Percentiles rank a stretch among this genome's conserved stretches.
Evolutionary conservation across 2,113 vertebrate species (phyloP).

Genomic region (Limnothrissa miodon): DNA sequence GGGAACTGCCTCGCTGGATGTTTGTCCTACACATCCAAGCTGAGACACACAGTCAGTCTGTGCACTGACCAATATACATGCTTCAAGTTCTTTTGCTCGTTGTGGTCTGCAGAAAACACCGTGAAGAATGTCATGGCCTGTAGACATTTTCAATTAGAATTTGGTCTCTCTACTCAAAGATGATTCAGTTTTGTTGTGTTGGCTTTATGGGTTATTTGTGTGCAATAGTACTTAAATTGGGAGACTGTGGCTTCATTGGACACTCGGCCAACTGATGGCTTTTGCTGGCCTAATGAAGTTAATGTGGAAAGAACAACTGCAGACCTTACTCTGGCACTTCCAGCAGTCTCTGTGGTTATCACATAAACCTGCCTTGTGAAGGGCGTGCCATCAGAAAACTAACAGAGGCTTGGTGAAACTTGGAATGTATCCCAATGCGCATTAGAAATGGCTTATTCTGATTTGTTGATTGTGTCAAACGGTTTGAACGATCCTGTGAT

Average conservation of each 20-base stretch:
- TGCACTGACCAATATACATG: neutral
- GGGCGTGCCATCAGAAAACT: conserved; percentile 11
- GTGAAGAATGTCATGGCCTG: too few relatives aligned
- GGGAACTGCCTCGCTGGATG: neutral
- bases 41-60: neutral
- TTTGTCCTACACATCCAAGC: neutral
- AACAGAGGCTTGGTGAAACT: conserved; percentile 6
- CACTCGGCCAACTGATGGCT: neutral
- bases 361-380: neutral
- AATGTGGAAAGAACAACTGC: neutral
- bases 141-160: neutral
- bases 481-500: neutral
- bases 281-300: neutral
- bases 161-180: too few relatives aligned
- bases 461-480: neutral
- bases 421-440: neutral
- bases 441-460: neutral
- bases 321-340: neutral
- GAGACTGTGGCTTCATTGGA: neutral
- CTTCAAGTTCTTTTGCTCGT: neutral
- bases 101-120: neutral
- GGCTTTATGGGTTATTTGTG: neutral
- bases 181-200: neutral
- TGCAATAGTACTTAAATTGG: neutral
- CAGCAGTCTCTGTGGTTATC: neutral